Base-by-base conservation (phyloP, 2,888 invertebrate genomes). In the Corythucha ciliata region DNA sequence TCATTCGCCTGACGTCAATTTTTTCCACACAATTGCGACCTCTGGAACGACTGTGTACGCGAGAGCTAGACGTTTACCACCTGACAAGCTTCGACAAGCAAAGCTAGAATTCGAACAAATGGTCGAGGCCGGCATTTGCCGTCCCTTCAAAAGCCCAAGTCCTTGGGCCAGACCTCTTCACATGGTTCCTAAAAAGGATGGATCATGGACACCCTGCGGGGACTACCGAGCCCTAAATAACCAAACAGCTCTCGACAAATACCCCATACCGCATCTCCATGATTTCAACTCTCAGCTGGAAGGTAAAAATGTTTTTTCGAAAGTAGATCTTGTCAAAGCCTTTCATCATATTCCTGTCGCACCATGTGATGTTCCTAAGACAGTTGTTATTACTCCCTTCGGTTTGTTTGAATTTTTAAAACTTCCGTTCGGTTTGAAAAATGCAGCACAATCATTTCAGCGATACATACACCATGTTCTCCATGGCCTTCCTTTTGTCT, bases 321-420 rank as follows among this genome's bases (percentile, higher is more conserved):
- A 54, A 14, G 52, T 46, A 4, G 37, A 39, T 37, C 27, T 42
- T n/a, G 36, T 48, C 6, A 34, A 22, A 18, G 20, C 67, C 0
- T 72, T 63, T 48, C 62, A 67, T 47, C 65, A 69, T 41, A 67
- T 72, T 4, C 68, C 66, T 4, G 60, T 69, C 10, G 45, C 29
- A 4, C 20, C 24, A 6, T 48, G 48, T 7, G 57, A 58, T 45
- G 48, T 59, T n/a, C 27, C 29, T 8, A 59, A 51, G 36, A 58
- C 58, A 3, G 58, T 57, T 3, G 44, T 57, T 1, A 44, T 40
- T 2, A 47, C 24, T 68, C 67, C 2, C 66, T 3, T 51, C 67
- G 4, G 68, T 63, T 20, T 24, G 2, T 46, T 46, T 34, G 48
- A 48, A n/a, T 48, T 39, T 18, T 3, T 40, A 2, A 65, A 36